Evolutionary conservation across 1,140 invertebrate genomes (phyloP), one percentile per base, ranked within the genome.

Genomic region (Antheraea mylitta): DNA sequence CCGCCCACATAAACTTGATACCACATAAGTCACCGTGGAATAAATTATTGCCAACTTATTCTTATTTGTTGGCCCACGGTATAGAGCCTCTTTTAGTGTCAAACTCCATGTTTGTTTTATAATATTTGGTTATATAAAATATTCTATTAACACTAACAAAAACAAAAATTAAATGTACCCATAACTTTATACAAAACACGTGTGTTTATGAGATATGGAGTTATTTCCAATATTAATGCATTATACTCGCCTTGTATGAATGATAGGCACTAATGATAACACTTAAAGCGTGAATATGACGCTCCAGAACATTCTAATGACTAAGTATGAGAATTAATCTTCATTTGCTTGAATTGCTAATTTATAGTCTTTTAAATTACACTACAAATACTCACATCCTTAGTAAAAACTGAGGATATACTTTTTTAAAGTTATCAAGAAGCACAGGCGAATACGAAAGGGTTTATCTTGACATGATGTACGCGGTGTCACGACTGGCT

Each of bases 21-120:
- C 82, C 74, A 86, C 78, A 86, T 90, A 88, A 90, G 79, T 90
- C 86, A 90, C 80, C 80, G 74, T 77, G 68, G 83, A 81, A 88
- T 88, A 86, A 90, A 80, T 83, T 87, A 86, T 88, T 83, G 79
- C 81, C 78, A 79, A 79, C 77, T 82, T 83, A 83, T 85, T 80
- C 80, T 80, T 80, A 78, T 82, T 81, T 76, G 75, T 66, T 70
- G 74, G 79, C 77, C 79, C 74, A 48, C 9, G 37, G 5, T 6
- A 48, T 48, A 68, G 74, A 79, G 79, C 78, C 80, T 73, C 79
- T 87, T 81, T 81, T 85, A 84, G 80, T 70, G 64, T 74, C 74
- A 74, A 75, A 60, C 18, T 38, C 8, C 9, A 18, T 10, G 58
- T 64, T 64, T n/a, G 63, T 64, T 64, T 45, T 48, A 10, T 48